phyloP scores from a whole-genome alignment of 2,113 vertebrate genomes.

The Phalacrocorax brasilianus region DNA sequence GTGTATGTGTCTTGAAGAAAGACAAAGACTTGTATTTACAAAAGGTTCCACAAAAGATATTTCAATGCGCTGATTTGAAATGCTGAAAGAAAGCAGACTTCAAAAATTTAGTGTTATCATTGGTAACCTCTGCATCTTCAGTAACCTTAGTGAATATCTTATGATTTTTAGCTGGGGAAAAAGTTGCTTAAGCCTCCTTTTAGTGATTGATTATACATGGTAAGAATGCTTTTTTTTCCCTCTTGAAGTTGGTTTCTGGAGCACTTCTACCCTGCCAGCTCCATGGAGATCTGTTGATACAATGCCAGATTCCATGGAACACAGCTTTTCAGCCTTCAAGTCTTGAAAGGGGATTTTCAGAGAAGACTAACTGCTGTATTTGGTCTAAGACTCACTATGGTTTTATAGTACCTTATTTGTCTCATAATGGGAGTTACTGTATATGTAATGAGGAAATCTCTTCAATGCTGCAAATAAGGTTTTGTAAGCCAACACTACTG shows the following conservation, averaged over 20 bases:
- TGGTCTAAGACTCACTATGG: background rate
- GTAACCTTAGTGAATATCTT: background rate
- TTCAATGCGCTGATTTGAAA: background rate
- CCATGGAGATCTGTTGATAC: constrained; percentile 51
- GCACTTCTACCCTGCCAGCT: background rate
- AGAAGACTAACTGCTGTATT: constrained; percentile 3
- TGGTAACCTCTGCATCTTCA: background rate
- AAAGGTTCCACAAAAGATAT: background rate
- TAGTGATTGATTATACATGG: background rate
- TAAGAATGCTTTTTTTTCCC: background rate
- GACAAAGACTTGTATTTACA: background rate
- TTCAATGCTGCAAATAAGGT: constrained; percentile 1
- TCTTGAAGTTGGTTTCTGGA: constrained; percentile 24
- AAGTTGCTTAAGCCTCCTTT: background rate
- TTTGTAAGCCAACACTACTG: background rate
- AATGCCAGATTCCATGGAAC: constrained; percentile 29
- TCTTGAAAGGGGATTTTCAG: constrained; percentile 23
- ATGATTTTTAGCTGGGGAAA: background rate
- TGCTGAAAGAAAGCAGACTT: background rate
- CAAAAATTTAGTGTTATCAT: background rate
- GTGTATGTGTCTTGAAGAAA: background rate
- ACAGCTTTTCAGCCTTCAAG: constrained; percentile 29
- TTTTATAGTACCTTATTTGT: constrained; percentile 39
- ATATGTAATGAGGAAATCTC: background rate
- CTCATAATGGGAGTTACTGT: background rate